Conservation (phyloP, 2,113 vertebrate genomes). For the Channa maculata region DNA sequence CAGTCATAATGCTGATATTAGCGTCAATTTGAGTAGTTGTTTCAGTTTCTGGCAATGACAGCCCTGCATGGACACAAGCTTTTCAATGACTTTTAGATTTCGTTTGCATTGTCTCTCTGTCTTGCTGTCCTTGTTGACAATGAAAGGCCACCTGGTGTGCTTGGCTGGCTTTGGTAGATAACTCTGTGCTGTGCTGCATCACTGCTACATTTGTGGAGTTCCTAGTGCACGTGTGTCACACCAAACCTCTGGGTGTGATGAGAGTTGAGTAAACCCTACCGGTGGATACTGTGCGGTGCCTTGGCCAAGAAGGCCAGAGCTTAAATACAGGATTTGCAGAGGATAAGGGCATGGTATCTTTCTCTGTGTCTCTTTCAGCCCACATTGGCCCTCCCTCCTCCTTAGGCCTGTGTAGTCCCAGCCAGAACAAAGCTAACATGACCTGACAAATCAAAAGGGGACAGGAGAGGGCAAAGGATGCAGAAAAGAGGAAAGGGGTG, state of each 20-base stretch:
- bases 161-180: slow-evolving; percentile 68
- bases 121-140: slow-evolving; percentile 67
- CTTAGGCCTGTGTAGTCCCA: slow-evolving; percentile 43
- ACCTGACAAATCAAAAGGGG: slow-evolving; percentile 77
- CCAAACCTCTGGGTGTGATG: slow-evolving; percentile 42
- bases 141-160: slow-evolving; percentile 81
- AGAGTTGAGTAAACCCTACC: slow-evolving; percentile 36
- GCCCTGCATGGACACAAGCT: slow-evolving; percentile 79
- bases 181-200: slow-evolving; percentile 39
- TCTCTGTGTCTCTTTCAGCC: slow-evolving; percentile 16
- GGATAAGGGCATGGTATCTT: slow-evolving; percentile 39
- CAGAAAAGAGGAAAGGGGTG: slow-evolving; percentile 35
- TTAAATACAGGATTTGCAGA: slow-evolving; percentile 45
- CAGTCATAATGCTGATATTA: too few relatives aligned
- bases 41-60: slow-evolving; percentile 47
- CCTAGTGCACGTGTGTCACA: slow-evolving; percentile 45
- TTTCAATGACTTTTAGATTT: slow-evolving; percentile 82
- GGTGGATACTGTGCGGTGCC: slow-evolving; percentile 57
- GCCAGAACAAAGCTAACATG: slow-evolving; percentile 73
- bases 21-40: too few relatives aligned
- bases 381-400: slow-evolving; percentile 6
- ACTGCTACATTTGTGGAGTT: slow-evolving; percentile 29
- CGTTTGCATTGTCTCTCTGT: slow-evolving; percentile 77
- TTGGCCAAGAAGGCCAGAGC: slow-evolving; percentile 45
- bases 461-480: slow-evolving; percentile 43